phyloP scores from a whole-genome alignment of 2,113 vertebrate genomes.

The Mustela nigripes region DNA sequence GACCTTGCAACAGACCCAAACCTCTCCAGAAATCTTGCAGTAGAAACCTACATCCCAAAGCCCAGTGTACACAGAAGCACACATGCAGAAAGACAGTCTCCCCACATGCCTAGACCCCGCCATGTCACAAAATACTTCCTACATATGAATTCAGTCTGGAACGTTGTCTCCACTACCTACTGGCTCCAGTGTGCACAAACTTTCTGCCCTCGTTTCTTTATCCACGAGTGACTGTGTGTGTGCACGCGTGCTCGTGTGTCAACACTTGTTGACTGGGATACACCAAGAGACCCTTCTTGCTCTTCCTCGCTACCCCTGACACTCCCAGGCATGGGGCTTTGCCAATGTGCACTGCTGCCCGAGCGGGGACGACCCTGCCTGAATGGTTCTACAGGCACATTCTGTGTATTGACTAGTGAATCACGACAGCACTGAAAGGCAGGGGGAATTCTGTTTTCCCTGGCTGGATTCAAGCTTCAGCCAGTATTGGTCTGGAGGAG shows the following conservation, averaged over 20 bases:
- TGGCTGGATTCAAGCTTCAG: not conserved
- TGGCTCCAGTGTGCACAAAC: not conserved
- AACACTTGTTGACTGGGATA: not conserved
- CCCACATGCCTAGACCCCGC: not conserved
- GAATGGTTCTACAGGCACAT: rapidly evolving
- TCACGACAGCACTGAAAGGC: not conserved
- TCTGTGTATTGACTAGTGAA: not conserved
- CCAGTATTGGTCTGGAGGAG: rapidly evolving
- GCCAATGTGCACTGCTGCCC: rapidly evolving
- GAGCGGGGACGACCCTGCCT: rapidly evolving
- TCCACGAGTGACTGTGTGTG: not conserved
- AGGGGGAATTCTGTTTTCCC: not conserved
- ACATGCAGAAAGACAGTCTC: not conserved
- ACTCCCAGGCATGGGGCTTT: rapidly evolving
- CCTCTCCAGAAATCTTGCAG: not conserved
- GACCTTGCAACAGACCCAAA: not conserved
- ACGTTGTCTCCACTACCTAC: not conserved
- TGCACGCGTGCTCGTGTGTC: too few species aligned
- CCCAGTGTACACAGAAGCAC: not conserved
- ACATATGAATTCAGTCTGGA: not conserved
- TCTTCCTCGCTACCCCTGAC: not conserved
- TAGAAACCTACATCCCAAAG: too few species aligned
- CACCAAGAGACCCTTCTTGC: not conserved
- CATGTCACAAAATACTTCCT: not conserved
- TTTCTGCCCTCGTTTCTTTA: not conserved